A percentile compares a stretch with the other conserved stretches of the same genome.
phyloP scores from a whole-genome alignment of 2,888 invertebrate genomes.

The Hirtodrosophila trivittata region DNA sequence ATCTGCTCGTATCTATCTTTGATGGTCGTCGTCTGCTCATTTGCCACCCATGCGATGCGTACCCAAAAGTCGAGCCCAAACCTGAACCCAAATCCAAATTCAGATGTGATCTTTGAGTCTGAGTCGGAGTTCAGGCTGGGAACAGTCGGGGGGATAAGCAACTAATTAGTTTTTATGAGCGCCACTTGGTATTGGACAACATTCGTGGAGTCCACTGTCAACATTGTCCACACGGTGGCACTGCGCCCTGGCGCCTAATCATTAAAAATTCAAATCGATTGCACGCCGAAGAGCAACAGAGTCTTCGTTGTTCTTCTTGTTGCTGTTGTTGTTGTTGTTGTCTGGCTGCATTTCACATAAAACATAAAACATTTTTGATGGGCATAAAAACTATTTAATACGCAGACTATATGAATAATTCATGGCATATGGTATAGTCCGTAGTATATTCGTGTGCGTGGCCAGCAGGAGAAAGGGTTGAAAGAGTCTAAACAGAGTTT shows the following conservation, averaged over 20 bases:
- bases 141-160: slow-evolving; percentile 49
- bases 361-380: slow-evolving; percentile 79
- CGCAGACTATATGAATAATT: slow-evolving; percentile 73
- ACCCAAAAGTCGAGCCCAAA: not conserved
- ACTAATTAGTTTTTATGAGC: slow-evolving; percentile 76
- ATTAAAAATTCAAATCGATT: slow-evolving; percentile 81
- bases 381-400: slow-evolving; percentile 74
- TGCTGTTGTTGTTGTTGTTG: slow-evolving; percentile 12
- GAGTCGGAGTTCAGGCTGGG: slow-evolving; percentile 9
- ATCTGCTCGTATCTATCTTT: slow-evolving; percentile 42
- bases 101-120: slow-evolving; percentile 26
- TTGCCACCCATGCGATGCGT: slow-evolving; percentile 64
- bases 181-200: slow-evolving; percentile 47
- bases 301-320: slow-evolving; percentile 10
- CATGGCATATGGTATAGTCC: slow-evolving; percentile 65
- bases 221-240: slow-evolving; percentile 61
- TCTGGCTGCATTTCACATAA: slow-evolving; percentile 63
- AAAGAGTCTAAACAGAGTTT: slow-evolving; percentile 25
- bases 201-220: slow-evolving; percentile 2
- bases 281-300: slow-evolving; percentile 38
- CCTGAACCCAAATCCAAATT: not conserved
- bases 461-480: too few relatives aligned
- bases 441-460: too few relatives aligned
- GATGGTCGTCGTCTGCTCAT: slow-evolving; percentile 55
- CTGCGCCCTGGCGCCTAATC: slow-evolving; percentile 79